phyloP scores from a whole-genome alignment of 2,888 invertebrate genomes.

The Polydesmus complanatus region DNA sequence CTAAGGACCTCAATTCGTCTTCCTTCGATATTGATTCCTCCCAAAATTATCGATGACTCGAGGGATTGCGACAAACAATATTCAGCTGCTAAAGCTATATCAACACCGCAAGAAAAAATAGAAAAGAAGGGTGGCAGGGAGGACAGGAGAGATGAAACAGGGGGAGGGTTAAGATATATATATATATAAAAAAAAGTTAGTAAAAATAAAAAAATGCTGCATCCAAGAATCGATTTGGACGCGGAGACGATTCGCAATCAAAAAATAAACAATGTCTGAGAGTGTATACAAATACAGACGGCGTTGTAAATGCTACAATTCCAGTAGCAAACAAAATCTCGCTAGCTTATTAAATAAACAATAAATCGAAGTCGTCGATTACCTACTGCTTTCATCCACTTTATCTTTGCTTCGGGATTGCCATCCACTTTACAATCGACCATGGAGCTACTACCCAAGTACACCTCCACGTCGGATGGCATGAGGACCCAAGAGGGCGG shows the following conservation, averaged over 20 bases:
- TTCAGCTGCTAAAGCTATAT: not conserved
- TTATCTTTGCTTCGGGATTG: slow-evolving; percentile 29
- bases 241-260: not conserved
- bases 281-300: no score
- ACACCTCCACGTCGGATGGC: slow-evolving; percentile 29
- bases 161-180: not conserved
- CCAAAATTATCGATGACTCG: not conserved
- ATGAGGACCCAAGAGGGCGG: slow-evolving; percentile 32
- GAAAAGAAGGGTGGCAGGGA: no score
- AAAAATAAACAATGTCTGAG: not conserved
- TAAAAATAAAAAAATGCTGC: not conserved
- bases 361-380: slow-evolving; percentile 15
- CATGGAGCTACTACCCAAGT: slow-evolving; percentile 25
- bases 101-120: not conserved
- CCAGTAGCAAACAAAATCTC: not conserved
- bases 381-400: slow-evolving; percentile 32
- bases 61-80: not conserved
- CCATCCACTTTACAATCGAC: slow-evolving; percentile 31
- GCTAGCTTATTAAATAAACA: not conserved
- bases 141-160: no score
- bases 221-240: not conserved
- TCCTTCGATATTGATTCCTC: not conserved
- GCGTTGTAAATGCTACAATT: no score
- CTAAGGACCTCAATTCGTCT: not conserved
- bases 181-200: not conserved